Evolutionary conservation across 2,888 invertebrate species (phyloP), one percentile per base, ranked within the genome.

Genomic region (Neelides folsomi): DNA sequence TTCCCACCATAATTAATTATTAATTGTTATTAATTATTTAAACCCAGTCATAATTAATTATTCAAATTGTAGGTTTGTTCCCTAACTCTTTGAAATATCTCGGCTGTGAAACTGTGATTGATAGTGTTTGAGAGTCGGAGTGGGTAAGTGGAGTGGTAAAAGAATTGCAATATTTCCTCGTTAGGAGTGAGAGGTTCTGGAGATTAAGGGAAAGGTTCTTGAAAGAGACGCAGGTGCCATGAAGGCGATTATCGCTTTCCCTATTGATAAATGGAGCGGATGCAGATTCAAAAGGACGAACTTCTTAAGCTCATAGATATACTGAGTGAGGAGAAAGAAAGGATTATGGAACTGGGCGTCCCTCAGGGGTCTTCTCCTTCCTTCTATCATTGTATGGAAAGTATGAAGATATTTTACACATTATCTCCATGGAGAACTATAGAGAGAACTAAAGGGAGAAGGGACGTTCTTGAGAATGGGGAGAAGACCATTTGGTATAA

Each of bases 241-340:
- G 35, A 40, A 41, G 41, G 34, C 42, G 42, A 51, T 51, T 47
- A 51, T 47, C 51, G 41, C 10, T 47, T 51, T 35, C 46, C 41
- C 46, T 51, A 51, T 51, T 51, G 46, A 41, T 51, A 47, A 47
- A 47, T 42, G 36, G n/a, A 47, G 39, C 15, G 12, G 40, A 38
- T 47, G 19, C 36, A 27, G 27, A 8, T 34, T 44, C 44, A 15
- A 42, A 42, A 18, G 42, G 15, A 42, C 18, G 27, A 27, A 27
- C 27, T 27, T 27, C 27, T 27, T 27, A 27, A 27, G 27, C 27
- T 27, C 27, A 27, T 7, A 27, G 27, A 27, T 27, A 27, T 27
- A 27, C 27, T 27, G 4, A 18, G 34, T 12, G 35, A 15, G 15
- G 36, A 38, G 36, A 47, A 37, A 47, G 47, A 47, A 39, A 40